A percentile compares a stretch with the other conserved stretches of the same genome.
These are phyloP conservation scores for Protodeltote pygarga DNA, from an alignment of 2,888 invertebrate species.

Conservation along the genomic window DNA sequence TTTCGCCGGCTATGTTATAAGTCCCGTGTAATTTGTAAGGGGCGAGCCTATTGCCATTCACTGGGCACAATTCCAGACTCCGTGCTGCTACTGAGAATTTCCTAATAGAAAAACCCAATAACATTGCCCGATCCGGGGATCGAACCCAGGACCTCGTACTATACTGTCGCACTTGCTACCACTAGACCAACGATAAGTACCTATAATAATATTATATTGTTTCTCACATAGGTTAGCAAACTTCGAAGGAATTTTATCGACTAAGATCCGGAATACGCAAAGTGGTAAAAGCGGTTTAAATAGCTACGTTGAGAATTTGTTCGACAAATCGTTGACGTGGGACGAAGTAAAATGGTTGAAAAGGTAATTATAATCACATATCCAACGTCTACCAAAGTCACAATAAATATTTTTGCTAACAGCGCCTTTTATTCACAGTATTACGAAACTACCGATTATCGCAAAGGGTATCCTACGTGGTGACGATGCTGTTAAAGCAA, in stretches of 20 bases:
- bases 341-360: constrained; percentile 95
- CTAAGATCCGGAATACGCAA: constrained; percentile 79
- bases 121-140: too few relatives aligned
- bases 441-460: constrained; percentile 93
- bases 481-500: constrained; percentile 94
- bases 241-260: constrained; percentile 88
- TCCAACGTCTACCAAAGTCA: neutral
- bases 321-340: constrained; percentile 95
- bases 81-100: too few relatives aligned
- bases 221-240: constrained; percentile 90
- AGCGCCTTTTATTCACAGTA: constrained; percentile 67
- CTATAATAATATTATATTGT: neutral
- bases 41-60: too few relatives aligned
- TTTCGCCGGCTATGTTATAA: too few relatives aligned
- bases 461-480: constrained; percentile 95
- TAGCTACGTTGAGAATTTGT: constrained; percentile 91
- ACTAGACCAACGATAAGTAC: too few relatives aligned
- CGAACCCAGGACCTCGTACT: too few relatives aligned
- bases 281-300: constrained; percentile 92
- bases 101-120: too few relatives aligned
- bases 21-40: too few relatives aligned
- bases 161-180: too few relatives aligned
- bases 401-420: neutral
- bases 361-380: constrained; percentile 71
- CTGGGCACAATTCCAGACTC: too few relatives aligned